Base-by-base conservation (phyloP, 2,113 vertebrate genomes). In the Scopus umbretta region DNA sequence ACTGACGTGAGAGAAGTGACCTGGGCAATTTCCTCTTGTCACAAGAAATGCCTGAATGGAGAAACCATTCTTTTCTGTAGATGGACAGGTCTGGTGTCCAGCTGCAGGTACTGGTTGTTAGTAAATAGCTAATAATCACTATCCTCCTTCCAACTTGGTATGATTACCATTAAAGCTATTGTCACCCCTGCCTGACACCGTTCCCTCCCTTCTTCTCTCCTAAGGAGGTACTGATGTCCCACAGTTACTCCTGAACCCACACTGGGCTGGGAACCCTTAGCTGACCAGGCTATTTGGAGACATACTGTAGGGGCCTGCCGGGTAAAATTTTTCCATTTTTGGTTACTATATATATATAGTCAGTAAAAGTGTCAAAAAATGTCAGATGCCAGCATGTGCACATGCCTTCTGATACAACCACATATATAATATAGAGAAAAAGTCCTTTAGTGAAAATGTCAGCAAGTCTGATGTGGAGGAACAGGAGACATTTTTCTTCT, bases 131-230 rank as follows among this genome's bases (percentile, higher is more conserved):
- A 52, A 61, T 49, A 80, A 55, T 21, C 5, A 6, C 42, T 16
- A 40, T 36, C 20, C 17, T 58, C 12, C 30, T 93, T 86, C n/a
- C 68, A 71, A 4, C 6, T 34, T 66, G 10, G 13, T 50, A 58
- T 61, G 26, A 63, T 18, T 36, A 70, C 36, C 25, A 53, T 73
- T 56, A 66, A 73, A 80, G 11, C 10, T 71, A 3, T 29, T 81
- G 12, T 45, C 38, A 50, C 5, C 4, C 12, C 59, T 49, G 23
- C 17, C 65, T 59, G 47, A 29, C 11, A 25, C 3, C 0, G 0
- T 61, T 88, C 16, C 12, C 40, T 90, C 6, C 11, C 7, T 88
- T 25, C 17, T 80, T n/a, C 36, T 79, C n/a, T 59, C 6, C 18
- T 45, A 23, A 62, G 58, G 50, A 67, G 66, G 17, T 13, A 32